These are phyloP conservation scores for Elmis aenea DNA, from an alignment of 2,888 invertebrate genomes.

Conservation along the genomic window DNA sequence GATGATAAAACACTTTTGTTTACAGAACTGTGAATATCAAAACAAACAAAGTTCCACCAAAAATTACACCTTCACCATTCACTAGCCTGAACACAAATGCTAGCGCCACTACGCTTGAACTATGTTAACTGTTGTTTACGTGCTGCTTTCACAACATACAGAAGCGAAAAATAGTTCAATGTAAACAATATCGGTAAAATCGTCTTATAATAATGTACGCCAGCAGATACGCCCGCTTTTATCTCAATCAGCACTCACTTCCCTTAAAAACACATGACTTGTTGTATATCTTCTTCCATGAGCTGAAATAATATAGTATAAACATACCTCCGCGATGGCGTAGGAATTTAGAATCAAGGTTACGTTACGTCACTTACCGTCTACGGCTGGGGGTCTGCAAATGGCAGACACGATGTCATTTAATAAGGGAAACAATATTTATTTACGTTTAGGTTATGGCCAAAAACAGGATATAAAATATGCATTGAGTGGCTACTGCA, in stretches of 20 bases:
- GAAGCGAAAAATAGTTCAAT: slow-evolving; percentile 40
- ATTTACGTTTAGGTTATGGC: slow-evolving; percentile 35
- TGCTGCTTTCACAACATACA: slow-evolving; percentile 39
- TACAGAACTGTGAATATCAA: slow-evolving; percentile 9
- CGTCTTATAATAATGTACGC: background rate
- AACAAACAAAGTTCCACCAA: slow-evolving; percentile 15
- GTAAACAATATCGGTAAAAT: slow-evolving; percentile 32
- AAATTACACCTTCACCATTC: slow-evolving; percentile 11
- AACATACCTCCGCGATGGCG: slow-evolving; percentile 28
- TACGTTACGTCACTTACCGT: slow-evolving; percentile 31
- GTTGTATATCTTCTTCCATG: too few species aligned
- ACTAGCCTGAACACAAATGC: too few species aligned
- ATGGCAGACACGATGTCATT: slow-evolving; percentile 32
- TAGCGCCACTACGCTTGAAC: slow-evolving; percentile 25
- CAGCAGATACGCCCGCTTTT: too few species aligned
- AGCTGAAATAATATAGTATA: slow-evolving; percentile 18
- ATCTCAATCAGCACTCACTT: too few species aligned
- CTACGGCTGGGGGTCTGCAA: slow-evolving; percentile 27
- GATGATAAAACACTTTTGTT: background rate
- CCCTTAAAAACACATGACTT: too few species aligned
- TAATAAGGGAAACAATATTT: slow-evolving; percentile 29
- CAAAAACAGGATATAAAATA: too few species aligned
- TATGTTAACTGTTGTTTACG: slow-evolving; percentile 43
- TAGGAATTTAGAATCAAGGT: slow-evolving; percentile 37
- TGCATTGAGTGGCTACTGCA: too few species aligned